phyloP scores from a whole-genome alignment of 2,888 invertebrate species.

The Lordiphosa fenestrarum region DNA sequence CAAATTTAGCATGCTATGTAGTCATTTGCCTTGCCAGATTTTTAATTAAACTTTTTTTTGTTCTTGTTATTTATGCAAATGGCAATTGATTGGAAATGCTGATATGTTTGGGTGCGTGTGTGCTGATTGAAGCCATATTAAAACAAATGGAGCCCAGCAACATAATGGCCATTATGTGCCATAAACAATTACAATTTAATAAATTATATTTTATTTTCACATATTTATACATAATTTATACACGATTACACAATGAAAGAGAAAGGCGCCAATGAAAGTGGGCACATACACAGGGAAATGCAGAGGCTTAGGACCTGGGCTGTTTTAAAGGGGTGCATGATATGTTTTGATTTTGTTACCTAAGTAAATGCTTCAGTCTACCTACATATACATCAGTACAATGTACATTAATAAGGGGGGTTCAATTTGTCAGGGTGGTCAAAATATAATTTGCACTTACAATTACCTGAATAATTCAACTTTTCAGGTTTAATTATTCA shows the following conservation, averaged over 20 bases:
- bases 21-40: conserved; percentile 30
- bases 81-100: conserved; percentile 61
- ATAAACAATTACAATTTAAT: conserved; percentile 63
- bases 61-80: conserved; percentile 60
- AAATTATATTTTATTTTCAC: conserved; percentile 32
- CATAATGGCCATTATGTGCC: conserved; percentile 53
- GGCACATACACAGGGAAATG: too few species aligned
- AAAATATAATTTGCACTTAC: too few species aligned
- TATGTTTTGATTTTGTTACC: too few species aligned
- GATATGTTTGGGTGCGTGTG: conserved; percentile 7
- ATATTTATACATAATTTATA: conserved; percentile 6
- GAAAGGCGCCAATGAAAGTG: too few species aligned
- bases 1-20: conserved; percentile 30
- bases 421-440: too few species aligned
- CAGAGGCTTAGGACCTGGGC: too few species aligned
- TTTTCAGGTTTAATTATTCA: too few species aligned
- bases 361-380: too few species aligned
- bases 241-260: not conserved
- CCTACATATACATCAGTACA: too few species aligned
- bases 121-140: conserved; percentile 51
- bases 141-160: conserved; percentile 51
- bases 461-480: too few species aligned
- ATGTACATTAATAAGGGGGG: too few species aligned
- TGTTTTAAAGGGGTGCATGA: too few species aligned
- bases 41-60: conserved; percentile 65